Percentiles rank a stretch among this genome's conserved stretches.
These are phyloP conservation scores for Gibbula magus DNA, from an alignment of 2,888 invertebrate genomes.

Conservation along the genomic window DNA sequence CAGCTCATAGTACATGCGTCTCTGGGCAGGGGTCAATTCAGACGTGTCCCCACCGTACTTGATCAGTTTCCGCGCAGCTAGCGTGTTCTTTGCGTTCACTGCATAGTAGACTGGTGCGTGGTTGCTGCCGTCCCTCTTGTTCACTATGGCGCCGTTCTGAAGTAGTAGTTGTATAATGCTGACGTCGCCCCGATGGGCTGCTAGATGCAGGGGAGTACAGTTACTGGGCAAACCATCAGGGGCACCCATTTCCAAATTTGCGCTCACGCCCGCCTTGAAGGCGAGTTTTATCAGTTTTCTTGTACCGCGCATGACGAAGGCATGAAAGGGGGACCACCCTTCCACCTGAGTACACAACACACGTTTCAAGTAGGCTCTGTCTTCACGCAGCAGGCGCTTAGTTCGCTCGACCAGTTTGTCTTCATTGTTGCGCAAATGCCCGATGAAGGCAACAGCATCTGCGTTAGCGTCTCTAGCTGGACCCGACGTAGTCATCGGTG, in stretches of 20 bases:
- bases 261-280: slow-evolving; percentile 56
- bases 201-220: slow-evolving; percentile 63
- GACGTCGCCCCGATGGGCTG: slow-evolving; percentile 67
- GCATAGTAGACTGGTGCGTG: slow-evolving; percentile 62
- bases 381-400: slow-evolving; percentile 51
- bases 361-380: slow-evolving; percentile 46
- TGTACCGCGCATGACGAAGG: slow-evolving; percentile 63
- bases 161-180: slow-evolving; percentile 61
- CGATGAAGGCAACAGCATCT: slow-evolving; percentile 58
- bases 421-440: slow-evolving; percentile 57
- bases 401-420: slow-evolving; percentile 55
- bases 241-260: slow-evolving; percentile 61
- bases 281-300: slow-evolving; percentile 61
- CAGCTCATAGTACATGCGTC: slow-evolving; percentile 32
- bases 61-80: slow-evolving; percentile 57
- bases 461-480: slow-evolving; percentile 19
- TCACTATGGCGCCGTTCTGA: slow-evolving; percentile 53
- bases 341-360: slow-evolving; percentile 59
- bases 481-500: slow-evolving; percentile 4
- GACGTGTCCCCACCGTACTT: slow-evolving; percentile 62
- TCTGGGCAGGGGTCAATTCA: slow-evolving; percentile 35
- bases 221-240: slow-evolving; percentile 62
- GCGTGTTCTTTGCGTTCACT: slow-evolving; percentile 51
- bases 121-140: slow-evolving; percentile 48
- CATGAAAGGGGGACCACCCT: slow-evolving; percentile 69